A percentile compares a stretch with the other conserved stretches of the same genome.
Evolutionary conservation across 2,113 vertebrate genomes (phyloP).

Genomic region (Gadus chalcogrammus): DNA sequence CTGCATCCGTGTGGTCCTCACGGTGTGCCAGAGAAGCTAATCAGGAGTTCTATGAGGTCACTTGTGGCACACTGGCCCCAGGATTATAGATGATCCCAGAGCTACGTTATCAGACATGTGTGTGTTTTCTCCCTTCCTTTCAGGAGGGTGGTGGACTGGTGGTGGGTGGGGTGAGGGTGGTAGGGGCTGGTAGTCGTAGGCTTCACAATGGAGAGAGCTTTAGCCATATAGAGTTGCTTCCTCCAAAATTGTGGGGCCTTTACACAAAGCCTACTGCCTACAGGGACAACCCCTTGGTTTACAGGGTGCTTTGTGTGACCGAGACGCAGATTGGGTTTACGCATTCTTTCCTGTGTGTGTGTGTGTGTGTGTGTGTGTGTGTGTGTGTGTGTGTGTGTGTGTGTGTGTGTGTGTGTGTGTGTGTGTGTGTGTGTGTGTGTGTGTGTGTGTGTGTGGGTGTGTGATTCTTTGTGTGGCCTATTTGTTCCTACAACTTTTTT

Average conservation of each 20-base stretch:
- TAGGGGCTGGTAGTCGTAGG: background rate
- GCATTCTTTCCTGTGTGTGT: constrained; percentile 6
- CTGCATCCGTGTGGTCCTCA: constrained; percentile 9
- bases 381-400: no score
- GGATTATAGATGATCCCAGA: constrained; percentile 20
- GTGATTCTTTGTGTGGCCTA: background rate
- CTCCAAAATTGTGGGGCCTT: background rate
- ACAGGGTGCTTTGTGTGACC: background rate
- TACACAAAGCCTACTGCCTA: background rate
- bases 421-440: constrained; percentile 15
- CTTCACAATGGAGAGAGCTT: background rate
- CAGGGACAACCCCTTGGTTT: constrained; percentile 8
- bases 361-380: background rate
- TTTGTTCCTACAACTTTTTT: no score
- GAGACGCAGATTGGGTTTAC: no score
- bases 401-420: constrained; percentile 1
- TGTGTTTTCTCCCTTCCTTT: background rate
- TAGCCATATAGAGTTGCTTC: constrained; percentile 2
- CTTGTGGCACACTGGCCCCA: constrained; percentile 12
- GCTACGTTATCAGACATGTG: constrained; percentile 7
- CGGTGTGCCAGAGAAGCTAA: constrained; percentile 25
- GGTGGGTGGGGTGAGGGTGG: background rate
- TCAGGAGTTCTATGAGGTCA: constrained; percentile 34
- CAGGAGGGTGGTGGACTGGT: background rate
- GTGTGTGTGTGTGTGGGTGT: constrained; percentile 2